Percentiles rank a stretch among this genome's conserved stretches.
Evolutionary conservation across 2,113 vertebrate genomes (phyloP).

Genomic region (Phycodurus eques): DNA sequence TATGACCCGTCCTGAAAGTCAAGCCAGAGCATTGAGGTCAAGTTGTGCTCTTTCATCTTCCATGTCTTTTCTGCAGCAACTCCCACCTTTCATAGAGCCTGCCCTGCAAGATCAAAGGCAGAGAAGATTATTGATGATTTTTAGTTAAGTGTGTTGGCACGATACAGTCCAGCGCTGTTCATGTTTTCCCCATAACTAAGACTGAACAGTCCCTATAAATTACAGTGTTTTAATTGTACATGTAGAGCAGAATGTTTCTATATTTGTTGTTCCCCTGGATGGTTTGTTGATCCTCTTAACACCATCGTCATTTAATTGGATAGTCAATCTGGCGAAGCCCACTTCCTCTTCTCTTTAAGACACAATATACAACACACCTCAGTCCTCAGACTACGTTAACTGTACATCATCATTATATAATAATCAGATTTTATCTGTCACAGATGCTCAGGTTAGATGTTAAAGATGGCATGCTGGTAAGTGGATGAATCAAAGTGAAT

Average conservation of each 20-base stretch:
- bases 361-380: slow-evolving; percentile 15
- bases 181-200: not conserved
- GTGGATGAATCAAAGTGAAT: slow-evolving; percentile 20
- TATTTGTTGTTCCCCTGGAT: slow-evolving; percentile 46
- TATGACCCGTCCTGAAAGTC: slow-evolving; percentile 14
- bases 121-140: not conserved
- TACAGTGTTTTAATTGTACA: slow-evolving; percentile 13
- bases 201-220: not conserved
- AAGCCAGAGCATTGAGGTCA: slow-evolving; percentile 38
- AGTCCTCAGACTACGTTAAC: slow-evolving; percentile 54
- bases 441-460: slow-evolving; percentile 13
- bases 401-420: slow-evolving; percentile 49
- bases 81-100: not conserved
- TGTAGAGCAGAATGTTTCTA: slow-evolving; percentile 16
- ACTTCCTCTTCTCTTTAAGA: slow-evolving; percentile 48
- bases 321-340: slow-evolving; percentile 62
- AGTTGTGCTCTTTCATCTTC: slow-evolving; percentile 32
- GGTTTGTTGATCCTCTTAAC: slow-evolving; percentile 44
- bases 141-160: slow-evolving; percentile 3
- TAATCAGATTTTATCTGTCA: slow-evolving; percentile 46
- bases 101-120: not conserved
- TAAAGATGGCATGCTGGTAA: slow-evolving; percentile 32
- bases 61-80: not conserved
- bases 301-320: slow-evolving; percentile 64
- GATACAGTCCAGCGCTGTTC: not conserved